These are phyloP conservation scores for Xestia sexstrigata DNA, from an alignment of 2,888 invertebrate species.

Conservation along the genomic window DNA sequence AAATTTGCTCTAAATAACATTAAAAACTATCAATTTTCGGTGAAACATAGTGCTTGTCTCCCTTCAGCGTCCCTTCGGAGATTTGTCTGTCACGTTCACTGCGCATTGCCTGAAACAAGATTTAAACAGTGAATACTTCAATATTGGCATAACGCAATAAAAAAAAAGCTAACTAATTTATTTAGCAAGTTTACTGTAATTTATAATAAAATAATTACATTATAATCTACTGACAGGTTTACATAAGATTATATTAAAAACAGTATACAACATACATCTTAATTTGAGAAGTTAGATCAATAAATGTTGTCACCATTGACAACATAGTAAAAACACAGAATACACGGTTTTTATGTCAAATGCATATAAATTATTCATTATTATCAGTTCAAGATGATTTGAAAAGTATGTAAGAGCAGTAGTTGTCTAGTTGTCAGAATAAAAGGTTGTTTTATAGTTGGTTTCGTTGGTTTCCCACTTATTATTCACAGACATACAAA, in stretches of 20 bases:
- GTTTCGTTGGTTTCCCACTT: neutral
- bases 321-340: neutral
- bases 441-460: neutral
- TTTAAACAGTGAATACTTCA: neutral
- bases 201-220: neutral
- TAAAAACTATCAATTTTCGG: conserved; percentile 91
- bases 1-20: conserved; percentile 44
- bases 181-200: neutral
- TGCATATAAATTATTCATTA: neutral
- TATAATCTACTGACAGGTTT: neutral
- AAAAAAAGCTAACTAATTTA: neutral
- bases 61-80: conserved; percentile 91
- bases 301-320: neutral
- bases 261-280: neutral
- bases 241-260: neutral
- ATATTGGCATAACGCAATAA: neutral
- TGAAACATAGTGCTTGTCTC: conserved; percentile 90
- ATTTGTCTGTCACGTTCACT: conserved; percentile 92
- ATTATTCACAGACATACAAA: neutral
- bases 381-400: neutral
- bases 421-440: neutral
- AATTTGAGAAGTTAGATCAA: conserved; percentile 1
- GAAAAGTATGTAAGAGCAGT: neutral
- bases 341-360: neutral
- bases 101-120: conserved; percentile 89